Conservation (phyloP, 2,113 vertebrate species). For the Laticauda colubrina region DNA sequence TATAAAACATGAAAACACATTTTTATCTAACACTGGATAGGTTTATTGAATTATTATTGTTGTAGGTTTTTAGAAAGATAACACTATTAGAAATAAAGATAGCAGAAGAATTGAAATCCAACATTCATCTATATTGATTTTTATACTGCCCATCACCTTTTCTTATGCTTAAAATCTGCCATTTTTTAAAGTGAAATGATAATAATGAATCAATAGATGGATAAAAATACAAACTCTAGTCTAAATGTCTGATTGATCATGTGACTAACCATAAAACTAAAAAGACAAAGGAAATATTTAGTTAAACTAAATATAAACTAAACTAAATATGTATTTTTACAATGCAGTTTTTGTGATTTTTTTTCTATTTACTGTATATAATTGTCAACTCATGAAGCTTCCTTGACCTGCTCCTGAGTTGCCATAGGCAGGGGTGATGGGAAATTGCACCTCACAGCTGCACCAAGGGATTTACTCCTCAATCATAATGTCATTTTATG, state of each 20-base stretch:
- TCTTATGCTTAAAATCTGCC: not conserved
- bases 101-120: not conserved
- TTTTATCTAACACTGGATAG: not conserved
- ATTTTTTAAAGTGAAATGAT: not conserved
- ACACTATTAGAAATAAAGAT: not conserved
- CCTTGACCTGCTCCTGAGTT: too few species aligned
- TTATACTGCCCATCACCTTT: not conserved
- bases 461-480: too few species aligned
- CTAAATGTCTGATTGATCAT: not conserved
- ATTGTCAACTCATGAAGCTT: too few species aligned
- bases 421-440: too few species aligned
- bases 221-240: not conserved
- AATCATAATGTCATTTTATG: too few species aligned
- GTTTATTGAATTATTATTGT: not conserved
- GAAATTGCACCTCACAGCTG: too few species aligned
- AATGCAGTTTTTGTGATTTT: conserved; percentile 13
- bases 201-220: not conserved
- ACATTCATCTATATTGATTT: not conserved
- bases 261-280: not conserved
- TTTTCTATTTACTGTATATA: not conserved
- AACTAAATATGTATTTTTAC: conserved; percentile 18
- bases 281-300: conserved; percentile 20
- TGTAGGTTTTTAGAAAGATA: not conserved
- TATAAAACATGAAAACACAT: conserved; percentile 23
- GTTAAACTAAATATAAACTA: not conserved